Evolutionary conservation across 1,140 invertebrate species (phyloP), one percentile per base, ranked within the genome.

Genomic region (Melipona quadrifasciata): DNA sequence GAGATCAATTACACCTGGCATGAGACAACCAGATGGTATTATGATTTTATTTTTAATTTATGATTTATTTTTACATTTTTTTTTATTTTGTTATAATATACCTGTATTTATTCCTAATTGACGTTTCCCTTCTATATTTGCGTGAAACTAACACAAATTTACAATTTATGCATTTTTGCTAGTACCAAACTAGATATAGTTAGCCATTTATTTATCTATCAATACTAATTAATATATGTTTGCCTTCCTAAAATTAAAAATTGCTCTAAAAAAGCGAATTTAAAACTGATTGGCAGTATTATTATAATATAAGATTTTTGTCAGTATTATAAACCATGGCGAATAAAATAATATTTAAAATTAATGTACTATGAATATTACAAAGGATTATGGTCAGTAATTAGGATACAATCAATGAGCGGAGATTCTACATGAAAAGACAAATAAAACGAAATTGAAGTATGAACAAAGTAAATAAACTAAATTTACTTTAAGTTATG

Each of bases 1-100:
- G 75, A 96, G 99, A 92, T 98, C 99, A 68, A 98, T 99, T 81
- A 99, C 98, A 82, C 99, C 99, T 88, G 98, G 98, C 94, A 97
- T 98, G 94, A 99, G 98, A 95, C 99, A 99, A 95, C 99, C 99
- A 90, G 98, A 99, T 96, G 98, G 98, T 98, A 97, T 96, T 93
- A 87, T 91, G 90, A 73, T 57, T 65, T 80, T 79, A 16, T 51
- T 70, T 39, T 10, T 58, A 3, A 17, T 68, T 58, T 79, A 55
- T 70, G 21, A 68, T 61, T 70, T 86, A 0, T 78, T 31, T 76
- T 11, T 61, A 47, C 10, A 8, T 47, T 3, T 39, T 11, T 75
- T 21, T 4, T 75, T 75, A 31, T 16, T 75, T 34, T 57, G 34
- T 11, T 72, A 2, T 27, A 65, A 65, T 16, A 27, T 27, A 65